Conservation (phyloP, 2,113 vertebrate species). For the Pithys albifrons region DNA sequence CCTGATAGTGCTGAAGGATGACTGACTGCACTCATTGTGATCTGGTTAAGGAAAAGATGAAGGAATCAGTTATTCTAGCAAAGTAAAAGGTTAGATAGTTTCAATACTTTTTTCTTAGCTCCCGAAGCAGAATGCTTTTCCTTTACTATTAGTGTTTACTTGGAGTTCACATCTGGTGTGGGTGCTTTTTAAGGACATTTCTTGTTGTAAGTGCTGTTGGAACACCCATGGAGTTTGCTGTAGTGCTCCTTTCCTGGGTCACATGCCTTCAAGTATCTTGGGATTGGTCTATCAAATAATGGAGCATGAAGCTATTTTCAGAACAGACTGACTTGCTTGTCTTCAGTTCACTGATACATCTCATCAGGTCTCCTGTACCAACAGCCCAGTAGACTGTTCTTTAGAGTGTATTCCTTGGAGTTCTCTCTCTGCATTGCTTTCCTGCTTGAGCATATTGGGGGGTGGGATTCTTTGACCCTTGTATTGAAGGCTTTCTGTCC, state of each 20-base stretch:
- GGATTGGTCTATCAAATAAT: background rate
- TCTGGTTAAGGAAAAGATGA: background rate
- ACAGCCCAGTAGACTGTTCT: background rate
- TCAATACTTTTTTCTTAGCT: background rate
- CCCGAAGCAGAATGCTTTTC: background rate
- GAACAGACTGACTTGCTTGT: background rate
- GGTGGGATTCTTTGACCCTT: background rate
- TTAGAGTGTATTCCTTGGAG: background rate
- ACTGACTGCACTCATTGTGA: background rate
- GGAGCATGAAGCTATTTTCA: background rate
- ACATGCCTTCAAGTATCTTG: background rate
- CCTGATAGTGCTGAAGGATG: background rate
- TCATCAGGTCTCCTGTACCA: background rate
- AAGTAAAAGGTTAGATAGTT: background rate
- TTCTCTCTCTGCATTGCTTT: background rate
- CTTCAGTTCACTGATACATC: background rate
- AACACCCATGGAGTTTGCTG: background rate
- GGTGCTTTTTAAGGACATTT: background rate
- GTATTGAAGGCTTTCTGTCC: background rate
- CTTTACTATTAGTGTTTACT: background rate
- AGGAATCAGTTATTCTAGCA: background rate
- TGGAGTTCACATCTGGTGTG: background rate
- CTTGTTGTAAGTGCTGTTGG: background rate
- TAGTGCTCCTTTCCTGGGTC: background rate
- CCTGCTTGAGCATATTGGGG: background rate